Percentiles rank a stretch among this genome's conserved stretches.
Conservation (phyloP, 2,888 invertebrate species). For the Epinotia brunnichana region DNA sequence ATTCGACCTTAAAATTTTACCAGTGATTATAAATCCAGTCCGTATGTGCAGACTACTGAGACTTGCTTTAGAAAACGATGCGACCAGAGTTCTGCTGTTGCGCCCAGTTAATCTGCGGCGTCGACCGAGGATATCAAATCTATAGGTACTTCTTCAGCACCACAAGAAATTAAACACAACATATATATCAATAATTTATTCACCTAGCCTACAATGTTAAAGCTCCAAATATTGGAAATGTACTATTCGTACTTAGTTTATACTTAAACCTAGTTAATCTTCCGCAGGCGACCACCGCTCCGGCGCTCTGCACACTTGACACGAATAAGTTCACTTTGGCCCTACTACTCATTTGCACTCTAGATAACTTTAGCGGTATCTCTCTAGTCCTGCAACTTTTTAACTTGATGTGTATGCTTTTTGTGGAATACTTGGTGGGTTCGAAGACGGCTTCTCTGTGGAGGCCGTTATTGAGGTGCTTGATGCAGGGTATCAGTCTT, state of each 20-base stretch:
- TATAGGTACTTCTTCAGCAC: not conserved
- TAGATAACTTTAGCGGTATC: slow-evolving; percentile 45
- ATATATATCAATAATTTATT: slow-evolving; percentile 20
- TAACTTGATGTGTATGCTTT: slow-evolving; percentile 64
- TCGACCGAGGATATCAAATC: not conserved
- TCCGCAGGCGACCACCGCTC: slow-evolving; percentile 68
- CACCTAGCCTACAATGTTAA: slow-evolving; percentile 62
- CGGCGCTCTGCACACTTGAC: slow-evolving; percentile 45
- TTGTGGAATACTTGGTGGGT: slow-evolving; percentile 60
- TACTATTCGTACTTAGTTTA: slow-evolving; percentile 62
- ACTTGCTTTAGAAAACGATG: no score
- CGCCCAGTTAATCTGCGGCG: not conserved
- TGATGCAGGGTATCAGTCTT: slow-evolving; percentile 55
- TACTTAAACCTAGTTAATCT: slow-evolving; percentile 75
- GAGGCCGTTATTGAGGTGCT: slow-evolving; percentile 51
- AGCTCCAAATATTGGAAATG: slow-evolving; percentile 74
- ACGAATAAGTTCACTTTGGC: slow-evolving; percentile 48
- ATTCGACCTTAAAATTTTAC: no score
- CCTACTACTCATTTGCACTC: slow-evolving; percentile 46
- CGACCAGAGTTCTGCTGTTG: no score
- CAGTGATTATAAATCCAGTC: no score
- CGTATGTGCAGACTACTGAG: no score
- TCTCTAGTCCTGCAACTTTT: slow-evolving; percentile 67
- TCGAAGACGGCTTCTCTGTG: slow-evolving; percentile 68
- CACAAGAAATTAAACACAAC: slow-evolving; percentile 1